phyloP scores from a whole-genome alignment of 1,140 invertebrate genomes.

The Drosophila yakuba region DNA sequence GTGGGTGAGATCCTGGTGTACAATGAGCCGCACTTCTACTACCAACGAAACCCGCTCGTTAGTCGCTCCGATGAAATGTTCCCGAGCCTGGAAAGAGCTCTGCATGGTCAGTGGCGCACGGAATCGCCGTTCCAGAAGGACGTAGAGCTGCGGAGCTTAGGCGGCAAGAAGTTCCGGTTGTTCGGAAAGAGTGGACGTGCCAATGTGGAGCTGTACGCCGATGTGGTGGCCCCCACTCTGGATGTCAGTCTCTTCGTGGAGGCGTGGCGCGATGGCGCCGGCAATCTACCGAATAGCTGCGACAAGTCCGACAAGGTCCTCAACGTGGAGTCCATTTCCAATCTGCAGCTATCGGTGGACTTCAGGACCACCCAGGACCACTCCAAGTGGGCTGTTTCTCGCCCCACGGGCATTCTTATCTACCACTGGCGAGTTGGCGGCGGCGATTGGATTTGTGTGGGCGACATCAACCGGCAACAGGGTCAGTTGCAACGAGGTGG shows the following conservation, averaged over 20 bases:
- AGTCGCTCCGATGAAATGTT: slow-evolving; percentile 82
- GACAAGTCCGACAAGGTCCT: slow-evolving; percentile 86
- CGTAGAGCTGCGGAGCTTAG: slow-evolving; percentile 86
- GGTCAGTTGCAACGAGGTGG: slow-evolving; percentile 92
- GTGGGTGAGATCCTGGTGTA: slow-evolving; percentile 91
- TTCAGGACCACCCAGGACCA: slow-evolving; percentile 94
- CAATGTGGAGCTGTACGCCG: slow-evolving; percentile 93
- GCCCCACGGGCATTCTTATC: slow-evolving; percentile 65
- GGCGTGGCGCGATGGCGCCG: slow-evolving; percentile 94
- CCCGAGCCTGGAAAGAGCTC: slow-evolving; percentile 87
- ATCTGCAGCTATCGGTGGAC: slow-evolving; percentile 86
- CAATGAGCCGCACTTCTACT: slow-evolving; percentile 90
- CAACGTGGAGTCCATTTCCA: slow-evolving; percentile 88
- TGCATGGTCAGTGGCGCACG: slow-evolving; percentile 87
- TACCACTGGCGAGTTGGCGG: slow-evolving; percentile 84
- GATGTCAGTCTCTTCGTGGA: slow-evolving; percentile 91
- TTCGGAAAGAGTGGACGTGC: slow-evolving; percentile 93
- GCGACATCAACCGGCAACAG: slow-evolving; percentile 95
- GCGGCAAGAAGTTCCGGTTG: slow-evolving; percentile 88
- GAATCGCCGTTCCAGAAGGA: slow-evolving; percentile 87
- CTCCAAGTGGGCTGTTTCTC: slow-evolving; percentile 95
- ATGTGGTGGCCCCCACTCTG: slow-evolving; percentile 91
- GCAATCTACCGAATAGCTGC: slow-evolving; percentile 90
- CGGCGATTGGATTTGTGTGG: slow-evolving; percentile 92
- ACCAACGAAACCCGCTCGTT: slow-evolving; percentile 86